phyloP scores from a whole-genome alignment of 2,797 vertebrate genomes.

The Molossus alvarezi region DNA sequence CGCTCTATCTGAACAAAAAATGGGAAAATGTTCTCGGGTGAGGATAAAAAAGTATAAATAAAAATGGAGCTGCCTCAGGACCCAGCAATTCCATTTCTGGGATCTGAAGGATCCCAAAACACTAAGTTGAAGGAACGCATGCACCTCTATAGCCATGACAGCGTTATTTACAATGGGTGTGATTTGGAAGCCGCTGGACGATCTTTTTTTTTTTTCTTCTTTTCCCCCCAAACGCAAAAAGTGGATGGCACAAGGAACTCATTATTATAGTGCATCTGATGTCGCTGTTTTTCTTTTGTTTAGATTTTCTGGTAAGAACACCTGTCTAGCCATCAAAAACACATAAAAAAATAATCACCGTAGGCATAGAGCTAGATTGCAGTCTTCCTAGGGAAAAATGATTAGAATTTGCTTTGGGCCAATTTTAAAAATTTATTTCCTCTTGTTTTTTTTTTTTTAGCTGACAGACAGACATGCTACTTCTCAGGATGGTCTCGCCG shows the following conservation, averaged over 20 bases:
- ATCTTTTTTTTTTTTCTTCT: neutral
- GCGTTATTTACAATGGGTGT: neutral
- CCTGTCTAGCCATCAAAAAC: neutral
- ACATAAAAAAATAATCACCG: neutral
- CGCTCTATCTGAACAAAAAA: too few species aligned
- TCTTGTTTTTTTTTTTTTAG: neutral
- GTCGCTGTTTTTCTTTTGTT: neutral
- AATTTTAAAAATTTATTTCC: neutral
- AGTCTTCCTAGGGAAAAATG: neutral
- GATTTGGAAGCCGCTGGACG: neutral
- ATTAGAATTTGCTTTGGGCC: neutral
- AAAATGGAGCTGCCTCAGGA: neutral
- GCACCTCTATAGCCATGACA: neutral
- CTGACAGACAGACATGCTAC: neutral
- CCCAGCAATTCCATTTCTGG: neutral
- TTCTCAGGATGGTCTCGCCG: neutral
- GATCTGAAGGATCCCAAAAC: neutral
- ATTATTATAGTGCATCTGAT: neutral
- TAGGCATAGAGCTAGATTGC: neutral
- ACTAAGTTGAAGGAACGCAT: rapidly evolving
- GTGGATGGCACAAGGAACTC: too few species aligned
- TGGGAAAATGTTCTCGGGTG: too few species aligned
- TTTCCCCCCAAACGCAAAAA: neutral
- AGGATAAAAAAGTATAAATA: neutral
- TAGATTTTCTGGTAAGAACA: neutral